These are phyloP conservation scores for Microchirus variegatus DNA, from an alignment of 2,797 vertebrate genomes.

Conservation along the genomic window DNA sequence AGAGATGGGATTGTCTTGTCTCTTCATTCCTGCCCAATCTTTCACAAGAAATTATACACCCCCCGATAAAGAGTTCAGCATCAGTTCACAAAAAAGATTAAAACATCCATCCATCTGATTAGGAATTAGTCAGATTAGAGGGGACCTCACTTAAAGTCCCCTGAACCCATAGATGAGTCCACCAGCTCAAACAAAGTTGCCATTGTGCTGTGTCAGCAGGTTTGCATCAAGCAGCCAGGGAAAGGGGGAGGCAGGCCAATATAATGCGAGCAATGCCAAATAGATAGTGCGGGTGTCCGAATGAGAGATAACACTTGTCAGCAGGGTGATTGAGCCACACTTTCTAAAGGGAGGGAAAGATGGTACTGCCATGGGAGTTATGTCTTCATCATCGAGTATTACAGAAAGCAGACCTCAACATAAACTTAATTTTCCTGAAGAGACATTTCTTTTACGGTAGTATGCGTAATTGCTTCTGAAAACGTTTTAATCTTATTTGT, in stretches of 20 bases:
- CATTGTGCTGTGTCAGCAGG: constrained; percentile 70
- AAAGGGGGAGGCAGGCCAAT: constrained; percentile 31
- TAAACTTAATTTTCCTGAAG: too few species aligned
- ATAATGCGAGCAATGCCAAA: constrained; percentile 63
- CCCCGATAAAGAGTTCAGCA: constrained; percentile 77
- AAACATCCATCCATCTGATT: constrained; percentile 66
- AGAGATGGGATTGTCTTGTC: constrained; percentile 43
- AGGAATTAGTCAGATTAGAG: constrained; percentile 68
- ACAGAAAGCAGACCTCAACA: too few species aligned
- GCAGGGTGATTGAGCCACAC: constrained; percentile 61
- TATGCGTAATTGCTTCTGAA: too few species aligned
- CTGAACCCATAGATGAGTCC: constrained; percentile 21
- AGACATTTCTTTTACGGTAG: too few species aligned
- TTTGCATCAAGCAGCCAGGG: constrained; percentile 40
- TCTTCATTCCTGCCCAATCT: constrained; percentile 22
- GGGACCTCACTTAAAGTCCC: constrained; percentile 53
- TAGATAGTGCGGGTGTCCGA: constrained; percentile 62
- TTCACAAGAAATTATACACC: constrained; percentile 51
- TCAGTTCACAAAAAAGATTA: constrained; percentile 80
- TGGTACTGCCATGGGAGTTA: constrained; percentile 4
- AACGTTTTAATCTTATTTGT: too few species aligned
- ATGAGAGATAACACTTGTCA: constrained; percentile 68
- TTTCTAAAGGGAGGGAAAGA: constrained; percentile 44
- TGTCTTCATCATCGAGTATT: too few species aligned
- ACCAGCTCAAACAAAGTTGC: constrained; percentile 62